Percentiles rank a stretch among this genome's conserved stretches.
Evolutionary conservation across 2,113 vertebrate species (phyloP).

Genomic region (Taxidea taxus): DNA sequence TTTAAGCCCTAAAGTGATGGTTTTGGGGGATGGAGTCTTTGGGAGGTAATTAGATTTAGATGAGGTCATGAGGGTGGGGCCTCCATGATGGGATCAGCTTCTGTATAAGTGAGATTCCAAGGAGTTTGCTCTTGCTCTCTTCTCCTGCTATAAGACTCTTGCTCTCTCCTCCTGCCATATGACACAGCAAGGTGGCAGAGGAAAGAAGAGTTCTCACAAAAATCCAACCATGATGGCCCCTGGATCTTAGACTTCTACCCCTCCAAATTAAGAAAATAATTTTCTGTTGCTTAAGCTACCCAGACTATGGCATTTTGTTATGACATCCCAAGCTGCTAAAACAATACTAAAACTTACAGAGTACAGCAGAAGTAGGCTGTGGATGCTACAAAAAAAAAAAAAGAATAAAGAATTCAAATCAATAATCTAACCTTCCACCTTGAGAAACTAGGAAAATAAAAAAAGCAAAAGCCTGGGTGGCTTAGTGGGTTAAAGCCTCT

Average conservation of each 20-base stretch:
- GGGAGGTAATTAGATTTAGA: neutral
- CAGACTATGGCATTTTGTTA: neutral
- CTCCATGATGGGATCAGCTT: neutral
- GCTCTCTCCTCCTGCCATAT: neutral
- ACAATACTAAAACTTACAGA: neutral
- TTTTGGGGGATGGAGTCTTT: neutral
- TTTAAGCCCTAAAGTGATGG: neutral
- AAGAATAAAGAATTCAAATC: neutral
- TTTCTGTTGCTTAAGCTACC: neutral
- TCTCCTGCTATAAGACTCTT: neutral
- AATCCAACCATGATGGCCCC: neutral
- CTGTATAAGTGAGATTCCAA: neutral
- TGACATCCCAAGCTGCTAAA: neutral
- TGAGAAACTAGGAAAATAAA: neutral
- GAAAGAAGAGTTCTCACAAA: neutral
- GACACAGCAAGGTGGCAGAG: neutral
- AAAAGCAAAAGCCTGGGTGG: neutral
- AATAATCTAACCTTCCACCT: neutral
- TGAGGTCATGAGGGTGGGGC: neutral
- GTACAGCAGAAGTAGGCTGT: neutral
- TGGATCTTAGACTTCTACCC: neutral
- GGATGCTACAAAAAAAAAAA: neutral
- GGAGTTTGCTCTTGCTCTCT: neutral
- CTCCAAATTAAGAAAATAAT: neutral
- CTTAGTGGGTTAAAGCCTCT: no score